phyloP scores from a whole-genome alignment of 2,113 vertebrate species.

The Sceloporus undulatus region DNA sequence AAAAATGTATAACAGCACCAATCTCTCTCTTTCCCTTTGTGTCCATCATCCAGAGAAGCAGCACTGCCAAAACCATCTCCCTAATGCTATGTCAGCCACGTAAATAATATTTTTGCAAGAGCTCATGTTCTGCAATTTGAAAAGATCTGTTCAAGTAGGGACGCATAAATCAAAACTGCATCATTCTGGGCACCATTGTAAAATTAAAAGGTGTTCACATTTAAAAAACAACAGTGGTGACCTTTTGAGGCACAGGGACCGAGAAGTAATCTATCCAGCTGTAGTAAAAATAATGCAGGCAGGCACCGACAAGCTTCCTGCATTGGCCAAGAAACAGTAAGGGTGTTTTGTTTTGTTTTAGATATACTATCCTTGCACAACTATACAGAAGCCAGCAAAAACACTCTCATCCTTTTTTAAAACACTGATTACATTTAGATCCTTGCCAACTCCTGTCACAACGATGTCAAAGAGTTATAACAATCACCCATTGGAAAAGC shows the following conservation, averaged over 20 bases:
- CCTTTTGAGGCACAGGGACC: conserved; percentile 58
- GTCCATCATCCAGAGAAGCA: neutral
- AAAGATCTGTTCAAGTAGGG: conserved; percentile 27
- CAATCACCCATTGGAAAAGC: conserved; percentile 64
- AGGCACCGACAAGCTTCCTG: conserved; percentile 54
- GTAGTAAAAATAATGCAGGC: conserved; percentile 63
- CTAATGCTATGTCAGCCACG: rapidly evolving
- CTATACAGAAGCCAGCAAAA: conserved; percentile 52
- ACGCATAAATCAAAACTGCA: conserved; percentile 38
- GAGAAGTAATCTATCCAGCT: conserved; percentile 64
- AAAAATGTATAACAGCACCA: neutral
- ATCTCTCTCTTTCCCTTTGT: neutral
- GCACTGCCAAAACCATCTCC: neutral
- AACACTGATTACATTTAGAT: conserved; percentile 11
- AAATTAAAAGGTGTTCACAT: conserved; percentile 50
- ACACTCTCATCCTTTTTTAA: conserved; percentile 13
- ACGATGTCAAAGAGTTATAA: conserved; percentile 45
- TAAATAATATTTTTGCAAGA: conserved; percentile 24
- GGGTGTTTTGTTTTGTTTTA: neutral
- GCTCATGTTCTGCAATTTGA: conserved; percentile 24
- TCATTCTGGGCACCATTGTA: conserved; percentile 6
- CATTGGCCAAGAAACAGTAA: conserved; percentile 57
- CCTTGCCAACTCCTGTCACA: conserved; percentile 46
- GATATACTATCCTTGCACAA: conserved; percentile 56
- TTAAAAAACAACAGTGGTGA: conserved; percentile 58